Percentiles rank a stretch among this genome's conserved stretches.
These are phyloP conservation scores for Pterocles orientalis DNA, from an alignment of 2,113 vertebrate species.

Conservation along the genomic window DNA sequence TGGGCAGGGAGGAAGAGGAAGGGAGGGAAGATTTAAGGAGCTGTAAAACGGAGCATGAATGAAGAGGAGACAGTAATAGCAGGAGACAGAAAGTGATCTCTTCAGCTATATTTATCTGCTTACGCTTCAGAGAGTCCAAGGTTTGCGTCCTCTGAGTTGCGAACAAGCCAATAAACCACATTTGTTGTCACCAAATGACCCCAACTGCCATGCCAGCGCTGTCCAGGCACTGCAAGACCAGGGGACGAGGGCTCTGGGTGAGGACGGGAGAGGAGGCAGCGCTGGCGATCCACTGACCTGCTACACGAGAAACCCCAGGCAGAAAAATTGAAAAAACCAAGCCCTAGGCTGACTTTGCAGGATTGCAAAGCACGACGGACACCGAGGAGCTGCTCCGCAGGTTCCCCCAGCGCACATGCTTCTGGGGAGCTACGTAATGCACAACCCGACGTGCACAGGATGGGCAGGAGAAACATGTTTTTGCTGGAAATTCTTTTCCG, in stretches of 20 bases:
- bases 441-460: rapidly evolving
- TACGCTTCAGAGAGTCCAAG: rapidly evolving
- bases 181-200: neutral
- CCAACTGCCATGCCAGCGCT: neutral
- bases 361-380: rapidly evolving
- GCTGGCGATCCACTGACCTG: rapidly evolving
- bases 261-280: neutral
- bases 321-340: neutral
- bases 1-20: neutral
- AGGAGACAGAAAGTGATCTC: neutral
- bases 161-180: neutral
- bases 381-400: neutral
- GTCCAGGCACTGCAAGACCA: rapidly evolving
- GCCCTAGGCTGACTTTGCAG: neutral
- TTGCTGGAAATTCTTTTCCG: neutral
- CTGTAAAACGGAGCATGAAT: neutral
- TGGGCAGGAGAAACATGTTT: rapidly evolving
- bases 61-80: neutral
- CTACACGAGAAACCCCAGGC: neutral
- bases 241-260: neutral
- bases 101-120: neutral
- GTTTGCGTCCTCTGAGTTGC: neutral
- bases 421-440: neutral
- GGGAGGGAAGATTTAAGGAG: neutral
- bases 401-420: neutral